A percentile compares a stretch with the other conserved stretches of the same genome.
Conservation (phyloP, 2,888 invertebrate species). For the Drosophila picticornis region DNA sequence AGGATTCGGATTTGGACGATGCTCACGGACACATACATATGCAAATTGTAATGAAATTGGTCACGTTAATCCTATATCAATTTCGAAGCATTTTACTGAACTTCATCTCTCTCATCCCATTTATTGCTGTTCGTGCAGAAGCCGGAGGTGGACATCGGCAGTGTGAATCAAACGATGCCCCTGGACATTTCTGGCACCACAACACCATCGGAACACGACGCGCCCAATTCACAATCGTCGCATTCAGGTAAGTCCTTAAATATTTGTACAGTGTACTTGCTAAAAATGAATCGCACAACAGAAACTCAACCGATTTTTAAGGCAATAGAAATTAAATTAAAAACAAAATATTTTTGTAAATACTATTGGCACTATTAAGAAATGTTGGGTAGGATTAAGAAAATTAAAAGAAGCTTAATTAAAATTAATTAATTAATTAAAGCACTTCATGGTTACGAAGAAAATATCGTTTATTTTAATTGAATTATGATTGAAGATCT, state of each 20-base stretch:
- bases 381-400: not conserved
- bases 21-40: slow-evolving; percentile 85
- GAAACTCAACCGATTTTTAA: not conserved
- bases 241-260: slow-evolving; percentile 83
- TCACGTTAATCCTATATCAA: slow-evolving; percentile 59
- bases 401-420: not conserved
- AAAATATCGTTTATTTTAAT: not conserved
- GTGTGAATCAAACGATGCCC: slow-evolving; percentile 85
- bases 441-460: too few relatives aligned
- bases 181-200: slow-evolving; percentile 85
- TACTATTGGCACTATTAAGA: not conserved
- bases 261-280: slow-evolving; percentile 9
- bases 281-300: slow-evolving; percentile 35
- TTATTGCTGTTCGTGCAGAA: slow-evolving; percentile 73
- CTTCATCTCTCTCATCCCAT: slow-evolving; percentile 19
- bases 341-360: too few relatives aligned
- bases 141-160: slow-evolving; percentile 85
- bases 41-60: slow-evolving; percentile 85
- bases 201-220: slow-evolving; percentile 85
- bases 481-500: not conserved
- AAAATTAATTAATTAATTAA: too few relatives aligned
- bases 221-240: slow-evolving; percentile 84
- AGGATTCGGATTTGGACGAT: slow-evolving; percentile 87
- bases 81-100: slow-evolving; percentile 50
- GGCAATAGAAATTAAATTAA: not conserved